Percentiles rank a stretch among this genome's conserved stretches.
Conservation (phyloP, 2,113 vertebrate species). For the Prolemur simus region DNA sequence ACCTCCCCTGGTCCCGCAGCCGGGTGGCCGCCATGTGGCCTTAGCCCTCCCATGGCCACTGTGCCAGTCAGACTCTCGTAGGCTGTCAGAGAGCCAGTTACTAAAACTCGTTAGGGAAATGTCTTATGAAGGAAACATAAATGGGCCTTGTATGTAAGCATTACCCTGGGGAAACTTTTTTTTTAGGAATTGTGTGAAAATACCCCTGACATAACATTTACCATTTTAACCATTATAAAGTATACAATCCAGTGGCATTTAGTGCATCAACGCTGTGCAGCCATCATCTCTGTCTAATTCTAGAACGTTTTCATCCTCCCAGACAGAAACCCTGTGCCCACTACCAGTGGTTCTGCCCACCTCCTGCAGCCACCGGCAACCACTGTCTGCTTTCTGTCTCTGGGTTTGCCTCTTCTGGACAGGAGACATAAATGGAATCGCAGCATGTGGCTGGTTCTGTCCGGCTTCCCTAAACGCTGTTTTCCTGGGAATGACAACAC, state of each 20-base stretch:
- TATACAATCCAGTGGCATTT: too few species aligned
- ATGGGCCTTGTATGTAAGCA: not conserved
- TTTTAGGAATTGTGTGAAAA: not conserved
- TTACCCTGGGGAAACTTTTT: not conserved
- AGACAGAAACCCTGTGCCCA: accelerated
- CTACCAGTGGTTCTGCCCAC: not conserved
- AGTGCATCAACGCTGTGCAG: not conserved
- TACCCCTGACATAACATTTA: too few species aligned
- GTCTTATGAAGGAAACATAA: not conserved
- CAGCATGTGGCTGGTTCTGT: not conserved
- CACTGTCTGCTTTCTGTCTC: not conserved
- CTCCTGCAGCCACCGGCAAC: not conserved
- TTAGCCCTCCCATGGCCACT: accelerated
- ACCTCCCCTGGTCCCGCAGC: not conserved
- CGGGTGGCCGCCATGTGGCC: accelerated
- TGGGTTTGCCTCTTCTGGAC: not conserved
- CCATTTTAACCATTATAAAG: not conserved
- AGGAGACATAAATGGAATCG: too few species aligned
- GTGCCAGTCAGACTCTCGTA: not conserved
- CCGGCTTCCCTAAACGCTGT: not conserved
- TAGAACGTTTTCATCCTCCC: not conserved
- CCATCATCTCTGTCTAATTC: accelerated
- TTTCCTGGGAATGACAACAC: not conserved
- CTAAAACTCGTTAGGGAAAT: not conserved
- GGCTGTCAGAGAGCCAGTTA: not conserved